Evolutionary conservation across 2,888 invertebrate species (phyloP).

Genomic region (Eristalis pertinax): DNA sequence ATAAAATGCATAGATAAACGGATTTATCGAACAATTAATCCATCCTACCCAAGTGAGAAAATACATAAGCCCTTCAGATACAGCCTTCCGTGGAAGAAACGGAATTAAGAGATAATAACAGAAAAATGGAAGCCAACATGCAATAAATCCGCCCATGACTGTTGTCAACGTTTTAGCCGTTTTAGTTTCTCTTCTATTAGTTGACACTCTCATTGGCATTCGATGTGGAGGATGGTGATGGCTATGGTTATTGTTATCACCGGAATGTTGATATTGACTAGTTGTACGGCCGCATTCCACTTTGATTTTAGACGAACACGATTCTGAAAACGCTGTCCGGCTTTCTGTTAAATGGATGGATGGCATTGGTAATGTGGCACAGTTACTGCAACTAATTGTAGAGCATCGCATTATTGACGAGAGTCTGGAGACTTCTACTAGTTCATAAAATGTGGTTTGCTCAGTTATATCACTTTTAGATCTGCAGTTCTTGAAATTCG

Average conservation of each 20-base stretch:
- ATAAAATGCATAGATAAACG: constrained; percentile 95
- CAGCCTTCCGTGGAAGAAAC: constrained; percentile 86
- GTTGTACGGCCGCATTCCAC: constrained; percentile 37
- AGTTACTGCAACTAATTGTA: constrained; percentile 77
- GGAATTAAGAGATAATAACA: constrained; percentile 91
- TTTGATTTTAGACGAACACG: constrained; percentile 74
- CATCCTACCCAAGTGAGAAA: constrained; percentile 94
- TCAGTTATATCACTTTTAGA: constrained; percentile 54
- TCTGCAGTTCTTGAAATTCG: constrained; percentile 72
- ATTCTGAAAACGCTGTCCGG: constrained; percentile 76
- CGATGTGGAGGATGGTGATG: constrained; percentile 75
- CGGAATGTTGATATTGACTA: constrained; percentile 57
- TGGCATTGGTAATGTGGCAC: constrained; percentile 73
- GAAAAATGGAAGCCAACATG: constrained; percentile 95
- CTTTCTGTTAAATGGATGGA: constrained; percentile 76
- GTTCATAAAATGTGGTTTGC: constrained; percentile 79
- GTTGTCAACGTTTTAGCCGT: constrained; percentile 93
- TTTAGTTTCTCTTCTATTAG: constrained; percentile 90
- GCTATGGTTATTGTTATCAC: constrained; percentile 62
- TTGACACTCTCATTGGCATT: constrained; percentile 84
- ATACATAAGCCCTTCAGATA: constrained; percentile 86
- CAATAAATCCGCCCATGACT: constrained; percentile 94
- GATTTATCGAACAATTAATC: constrained; percentile 95
- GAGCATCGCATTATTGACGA: constrained; percentile 78
- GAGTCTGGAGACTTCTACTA: constrained; percentile 78